Conservation (phyloP, 1,140 invertebrate species). For the Zaprionus kolodkinae region DNA sequence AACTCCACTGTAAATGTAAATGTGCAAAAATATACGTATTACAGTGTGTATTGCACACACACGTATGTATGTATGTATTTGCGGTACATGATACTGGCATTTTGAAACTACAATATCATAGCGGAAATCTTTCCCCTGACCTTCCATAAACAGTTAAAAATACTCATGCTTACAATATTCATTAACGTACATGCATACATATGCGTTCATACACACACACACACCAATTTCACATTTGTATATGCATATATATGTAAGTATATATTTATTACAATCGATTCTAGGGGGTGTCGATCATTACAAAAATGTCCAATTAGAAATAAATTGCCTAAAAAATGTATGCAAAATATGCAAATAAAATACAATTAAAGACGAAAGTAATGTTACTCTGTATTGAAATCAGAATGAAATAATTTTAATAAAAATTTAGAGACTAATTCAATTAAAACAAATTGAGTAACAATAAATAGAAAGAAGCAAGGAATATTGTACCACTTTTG, state of each 20-base stretch:
- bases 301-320: not conserved
- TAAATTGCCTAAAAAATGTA: not conserved
- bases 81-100: constrained; percentile 15
- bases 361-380: no score
- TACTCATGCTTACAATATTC: constrained; percentile 17
- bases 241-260: not conserved
- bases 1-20: constrained; percentile 14
- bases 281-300: not conserved
- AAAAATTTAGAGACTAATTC: not conserved
- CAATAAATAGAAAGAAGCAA: not conserved
- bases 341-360: not conserved
- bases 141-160: constrained; percentile 57
- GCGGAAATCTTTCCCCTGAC: constrained; percentile 62
- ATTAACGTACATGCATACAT: constrained; percentile 12
- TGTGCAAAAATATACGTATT: not conserved
- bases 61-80: constrained; percentile 18
- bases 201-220: not conserved
- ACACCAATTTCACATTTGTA: not conserved
- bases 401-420: no score
- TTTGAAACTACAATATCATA: constrained; percentile 6
- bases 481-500: not conserved
- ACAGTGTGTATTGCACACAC: no score
- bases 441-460: not conserved
- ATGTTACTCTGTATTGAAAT: no score
- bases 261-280: not conserved